Evolutionary conservation across 2,797 vertebrate species (phyloP).

Genomic region (Platyrinchus mystaceus): DNA sequence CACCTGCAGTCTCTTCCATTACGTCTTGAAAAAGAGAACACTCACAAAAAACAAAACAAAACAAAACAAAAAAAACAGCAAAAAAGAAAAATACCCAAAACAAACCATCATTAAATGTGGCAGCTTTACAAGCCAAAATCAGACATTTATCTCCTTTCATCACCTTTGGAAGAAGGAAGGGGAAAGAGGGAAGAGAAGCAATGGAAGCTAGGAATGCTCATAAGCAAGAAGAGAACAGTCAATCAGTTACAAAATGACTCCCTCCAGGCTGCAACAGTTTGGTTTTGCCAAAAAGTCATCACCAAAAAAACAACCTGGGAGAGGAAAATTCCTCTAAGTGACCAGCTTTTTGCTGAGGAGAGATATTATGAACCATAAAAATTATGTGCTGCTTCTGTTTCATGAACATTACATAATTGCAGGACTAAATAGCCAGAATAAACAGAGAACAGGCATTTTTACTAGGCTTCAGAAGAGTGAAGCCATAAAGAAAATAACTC

Average conservation of each 20-base stretch:
- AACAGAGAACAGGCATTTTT: conserved; percentile 38
- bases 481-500: conserved; percentile 50
- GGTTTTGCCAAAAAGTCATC: conserved; percentile 9
- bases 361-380: conserved; percentile 13
- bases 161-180: background rate
- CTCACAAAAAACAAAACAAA: background rate
- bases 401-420: conserved; percentile 20
- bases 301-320: conserved; percentile 9
- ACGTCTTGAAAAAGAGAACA: background rate
- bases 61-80: too few relatives aligned
- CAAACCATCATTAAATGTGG: background rate
- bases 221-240: background rate
- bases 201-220: background rate
- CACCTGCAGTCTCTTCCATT: background rate
- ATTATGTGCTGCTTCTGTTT: conserved; percentile 52
- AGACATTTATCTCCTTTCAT: background rate
- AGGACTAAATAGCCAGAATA: conserved; percentile 37
- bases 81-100: background rate
- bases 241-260: background rate
- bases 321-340: background rate
- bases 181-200: background rate
- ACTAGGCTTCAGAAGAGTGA: conserved; percentile 21
- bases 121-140: background rate
- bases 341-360: conserved; percentile 7
- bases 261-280: background rate